Conservation (phyloP, 2,888 invertebrate genomes). For the Thelaira solivaga region DNA sequence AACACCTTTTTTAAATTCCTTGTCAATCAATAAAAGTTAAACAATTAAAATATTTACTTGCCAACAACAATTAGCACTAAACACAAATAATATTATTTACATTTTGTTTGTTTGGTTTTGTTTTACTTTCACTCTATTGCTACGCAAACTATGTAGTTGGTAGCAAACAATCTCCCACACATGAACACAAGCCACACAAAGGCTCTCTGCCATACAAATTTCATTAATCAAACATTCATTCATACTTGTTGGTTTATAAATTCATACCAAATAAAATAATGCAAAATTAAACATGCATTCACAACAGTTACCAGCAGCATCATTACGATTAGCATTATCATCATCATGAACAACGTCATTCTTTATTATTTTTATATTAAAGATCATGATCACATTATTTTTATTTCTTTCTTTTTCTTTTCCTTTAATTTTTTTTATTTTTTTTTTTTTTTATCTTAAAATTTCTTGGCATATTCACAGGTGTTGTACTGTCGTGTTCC, state of each 20-base stretch:
- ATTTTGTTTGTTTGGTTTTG: constrained; percentile 13
- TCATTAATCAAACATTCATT: no score
- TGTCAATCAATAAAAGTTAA: constrained; percentile 15
- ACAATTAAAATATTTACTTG: not conserved
- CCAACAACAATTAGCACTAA: constrained; percentile 1
- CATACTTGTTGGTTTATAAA: no score
- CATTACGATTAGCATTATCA: no score
- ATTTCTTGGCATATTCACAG: constrained; percentile 22
- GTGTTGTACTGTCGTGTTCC: not conserved
- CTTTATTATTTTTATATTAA: not conserved
- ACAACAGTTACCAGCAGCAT: no score
- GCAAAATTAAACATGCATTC: constrained; percentile 1
- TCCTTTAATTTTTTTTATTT: not conserved
- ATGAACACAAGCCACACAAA: no score
- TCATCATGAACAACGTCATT: constrained; percentile 1
- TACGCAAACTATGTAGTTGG: constrained; percentile 29
- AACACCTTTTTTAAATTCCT: constrained; percentile 26
- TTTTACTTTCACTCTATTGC: constrained; percentile 42
- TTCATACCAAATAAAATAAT: not conserved
- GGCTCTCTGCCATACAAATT: no score
- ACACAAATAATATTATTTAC: not conserved
- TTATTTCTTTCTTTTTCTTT: not conserved
- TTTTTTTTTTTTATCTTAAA: not conserved
- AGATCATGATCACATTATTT: not conserved
- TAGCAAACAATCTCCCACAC: not conserved